Evolutionary conservation across 2,113 vertebrate species (phyloP).

Genomic region (Larimichthys polyactis): DNA sequence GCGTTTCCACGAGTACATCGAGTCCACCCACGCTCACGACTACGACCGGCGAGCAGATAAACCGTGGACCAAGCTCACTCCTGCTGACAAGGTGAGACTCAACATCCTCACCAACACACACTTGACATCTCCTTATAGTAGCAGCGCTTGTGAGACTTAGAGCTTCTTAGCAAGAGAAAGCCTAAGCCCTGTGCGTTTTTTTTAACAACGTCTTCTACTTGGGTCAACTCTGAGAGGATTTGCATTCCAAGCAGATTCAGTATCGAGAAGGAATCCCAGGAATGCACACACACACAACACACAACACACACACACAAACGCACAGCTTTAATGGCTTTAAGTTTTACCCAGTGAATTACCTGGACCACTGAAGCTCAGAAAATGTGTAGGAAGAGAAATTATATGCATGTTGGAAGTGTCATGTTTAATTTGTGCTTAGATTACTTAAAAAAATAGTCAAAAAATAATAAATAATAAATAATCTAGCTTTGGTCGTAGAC

Average conservation of each 20-base stretch:
- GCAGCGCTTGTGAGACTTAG: neutral
- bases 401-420: neutral
- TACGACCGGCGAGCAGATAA: conserved; percentile 97
- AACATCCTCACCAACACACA: neutral
- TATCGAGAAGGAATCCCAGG: conserved; percentile 30
- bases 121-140: neutral
- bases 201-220: neutral
- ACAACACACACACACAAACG: too few species aligned
- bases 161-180: neutral
- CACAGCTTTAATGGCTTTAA: conserved; percentile 9
- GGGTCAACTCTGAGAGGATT: conserved; percentile 47
- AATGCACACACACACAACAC: conserved; percentile 42
- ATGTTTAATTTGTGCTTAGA: neutral
- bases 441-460: neutral
- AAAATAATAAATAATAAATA: too few species aligned
- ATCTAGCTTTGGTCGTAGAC: conserved; percentile 2
- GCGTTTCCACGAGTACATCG: conserved; percentile 96
- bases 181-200: neutral
- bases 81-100: conserved; percentile 92
- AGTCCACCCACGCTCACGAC: conserved; percentile 94
- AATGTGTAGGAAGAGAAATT: neutral
- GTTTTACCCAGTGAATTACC: conserved; percentile 21
- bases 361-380: conserved; percentile 31
- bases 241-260: conserved; percentile 57
- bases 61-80: conserved; percentile 97